Percentiles rank a stretch among this genome's conserved stretches.
phyloP scores from a whole-genome alignment of 2,888 invertebrate species.

The Thereva unica region DNA sequence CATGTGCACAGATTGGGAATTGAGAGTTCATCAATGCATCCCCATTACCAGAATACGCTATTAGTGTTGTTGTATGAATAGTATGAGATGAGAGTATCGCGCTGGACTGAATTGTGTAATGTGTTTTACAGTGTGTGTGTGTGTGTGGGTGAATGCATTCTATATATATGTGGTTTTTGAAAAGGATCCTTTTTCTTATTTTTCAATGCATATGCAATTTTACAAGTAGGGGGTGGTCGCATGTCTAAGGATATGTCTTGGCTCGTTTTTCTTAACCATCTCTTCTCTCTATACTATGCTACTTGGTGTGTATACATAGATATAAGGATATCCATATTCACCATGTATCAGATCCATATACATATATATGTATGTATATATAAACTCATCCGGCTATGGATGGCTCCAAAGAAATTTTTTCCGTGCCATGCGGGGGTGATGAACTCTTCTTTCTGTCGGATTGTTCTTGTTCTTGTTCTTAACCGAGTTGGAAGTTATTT shows the following conservation, averaged over 20 bases:
- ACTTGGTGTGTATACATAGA: too few species aligned
- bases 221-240: constrained; percentile 11
- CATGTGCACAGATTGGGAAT: constrained; percentile 6
- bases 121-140: not conserved
- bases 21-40: constrained; percentile 23
- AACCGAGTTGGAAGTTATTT: too few species aligned
- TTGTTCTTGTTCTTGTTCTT: not conserved
- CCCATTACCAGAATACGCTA: not conserved
- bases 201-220: constrained; percentile 33
- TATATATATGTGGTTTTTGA: constrained; percentile 16
- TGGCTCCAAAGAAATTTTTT: not conserved
- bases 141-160: constrained; percentile 22
- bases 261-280: constrained; percentile 7
- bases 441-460: constrained; percentile 20
- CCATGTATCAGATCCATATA: not conserved
- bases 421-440: constrained; percentile 16
- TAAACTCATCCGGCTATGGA: not conserved
- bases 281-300: too few species aligned
- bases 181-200: constrained; percentile 28
- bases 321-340: too few species aligned
- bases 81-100: not conserved
- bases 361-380: too few species aligned
- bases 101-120: not conserved
- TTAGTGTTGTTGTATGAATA: not conserved
- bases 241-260: constrained; percentile 31